Evolutionary conservation across 53 echinoderm and acorn worm genomes (phyloP).

Genomic region (Arbacia lixula): DNA sequence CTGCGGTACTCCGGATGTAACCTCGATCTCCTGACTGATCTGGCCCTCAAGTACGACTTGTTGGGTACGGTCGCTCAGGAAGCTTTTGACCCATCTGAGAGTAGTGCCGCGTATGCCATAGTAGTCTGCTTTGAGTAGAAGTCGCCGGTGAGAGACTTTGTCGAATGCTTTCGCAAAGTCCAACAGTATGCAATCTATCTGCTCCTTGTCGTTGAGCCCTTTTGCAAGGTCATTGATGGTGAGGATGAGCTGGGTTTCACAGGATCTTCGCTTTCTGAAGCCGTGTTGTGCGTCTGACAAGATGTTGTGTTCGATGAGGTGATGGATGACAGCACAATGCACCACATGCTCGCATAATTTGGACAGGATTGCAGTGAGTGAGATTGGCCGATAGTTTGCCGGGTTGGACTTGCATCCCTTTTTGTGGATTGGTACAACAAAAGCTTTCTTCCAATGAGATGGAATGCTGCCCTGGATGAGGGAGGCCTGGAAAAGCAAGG

Average conservation of each 20-base stretch:
- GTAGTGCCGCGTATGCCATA: conserved; percentile 34
- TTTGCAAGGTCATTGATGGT: conserved; percentile 39
- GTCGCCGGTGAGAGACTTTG: conserved; percentile 26
- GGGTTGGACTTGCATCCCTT: conserved; percentile 55
- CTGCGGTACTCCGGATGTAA: conserved; percentile 64
- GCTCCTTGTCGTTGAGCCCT: conserved; percentile 42
- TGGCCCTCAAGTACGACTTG: conserved; percentile 53
- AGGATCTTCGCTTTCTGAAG: conserved; percentile 40
- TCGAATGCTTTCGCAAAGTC: conserved; percentile 36
- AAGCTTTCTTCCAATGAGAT: conserved; percentile 53
- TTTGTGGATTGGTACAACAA: conserved; percentile 52
- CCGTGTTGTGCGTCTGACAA: conserved; percentile 61
- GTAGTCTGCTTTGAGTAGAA: conserved; percentile 27
- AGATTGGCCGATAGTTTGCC: conserved; percentile 58
- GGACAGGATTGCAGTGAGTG: conserved; percentile 47
- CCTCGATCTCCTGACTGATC: conserved; percentile 9
- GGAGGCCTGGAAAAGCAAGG: conserved; percentile 51
- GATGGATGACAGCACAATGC: conserved; percentile 54
- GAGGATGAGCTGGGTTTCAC: conserved; percentile 33
- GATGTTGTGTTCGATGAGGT: conserved; percentile 33
- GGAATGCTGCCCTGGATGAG: conserved; percentile 57
- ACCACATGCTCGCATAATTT: conserved; percentile 64
- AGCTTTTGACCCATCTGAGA: conserved; percentile 23
- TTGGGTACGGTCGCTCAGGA: conserved; percentile 51
- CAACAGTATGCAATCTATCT: conserved; percentile 42